Base-by-base conservation (phyloP, 37 sponge, comb jelly and placozoan genomes). In the Ianthella basta region DNA sequence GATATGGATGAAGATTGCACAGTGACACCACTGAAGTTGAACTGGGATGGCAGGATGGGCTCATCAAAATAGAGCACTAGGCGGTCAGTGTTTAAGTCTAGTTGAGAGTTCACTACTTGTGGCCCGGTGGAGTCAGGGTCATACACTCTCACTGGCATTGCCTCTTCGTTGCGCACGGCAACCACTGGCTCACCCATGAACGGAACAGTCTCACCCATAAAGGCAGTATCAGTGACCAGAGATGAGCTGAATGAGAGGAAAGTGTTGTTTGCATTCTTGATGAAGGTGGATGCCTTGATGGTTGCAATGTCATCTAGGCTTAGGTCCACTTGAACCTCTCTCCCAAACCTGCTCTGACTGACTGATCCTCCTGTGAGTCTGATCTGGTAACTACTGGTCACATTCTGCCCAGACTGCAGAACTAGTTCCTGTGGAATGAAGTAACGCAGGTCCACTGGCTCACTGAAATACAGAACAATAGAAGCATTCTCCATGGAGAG, bases 51-150 rank as follows among this genome's bases (percentile, higher is more conserved):
- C 19, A 91, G 53, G 24, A 97, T 87, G 44, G 97, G 97, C 59
- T 97, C 97, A 94, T 91, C 73, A 72, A 97, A 94, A 18, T 84
- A 89, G 21, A 97, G 86, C 39, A 80, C 74, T 4, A 97, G 82
- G 18, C 50, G 75, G 70, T 97, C 94, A 21, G 59, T 44, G 54
- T 92, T 87, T n/a, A 97, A 59, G 56, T 94, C 87, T 0, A 97
- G 73, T 1, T 82, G 55, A n/a, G 92, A 85, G 23, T 20, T 18
- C 4, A 68, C 56, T 14, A 97, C 55, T 13, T 56, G 24, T 6
- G 97, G 97, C 1, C 86, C 87, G 59, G 81, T 88, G 15, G 44
- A 60, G 56, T 97, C 97, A 15, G 59, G 55, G 56, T 56, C 73
- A 61, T 86, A 92, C 23, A 32, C n/a, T 16, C 86, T 55, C 0